These are phyloP conservation scores for Tilapia sparmanii DNA, from an alignment of 2,113 vertebrate genomes.

Conservation along the genomic window DNA sequence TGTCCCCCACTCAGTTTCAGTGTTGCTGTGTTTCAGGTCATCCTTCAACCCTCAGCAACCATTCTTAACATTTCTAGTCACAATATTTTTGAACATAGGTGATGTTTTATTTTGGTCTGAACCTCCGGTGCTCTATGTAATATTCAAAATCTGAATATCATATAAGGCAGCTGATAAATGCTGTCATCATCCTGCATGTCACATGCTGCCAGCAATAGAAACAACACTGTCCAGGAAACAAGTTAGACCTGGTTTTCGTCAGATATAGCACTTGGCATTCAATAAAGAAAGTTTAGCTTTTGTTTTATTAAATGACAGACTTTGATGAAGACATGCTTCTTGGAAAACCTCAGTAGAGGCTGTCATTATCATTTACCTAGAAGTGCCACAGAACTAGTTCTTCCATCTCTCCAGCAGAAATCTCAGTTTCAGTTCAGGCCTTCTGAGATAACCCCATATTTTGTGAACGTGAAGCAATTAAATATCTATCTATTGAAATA, in stretches of 20 bases:
- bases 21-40: not conserved
- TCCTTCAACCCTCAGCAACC: not conserved
- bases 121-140: not conserved
- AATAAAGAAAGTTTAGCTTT: not conserved
- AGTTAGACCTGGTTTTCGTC: not conserved
- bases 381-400: not conserved
- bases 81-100: not conserved
- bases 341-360: not conserved
- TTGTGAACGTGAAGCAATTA: not conserved
- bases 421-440: not conserved
- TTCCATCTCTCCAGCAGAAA: not conserved
- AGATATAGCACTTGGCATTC: not conserved
- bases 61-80: not conserved
- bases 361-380: not conserved
- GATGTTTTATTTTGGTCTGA: not conserved
- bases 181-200: not conserved
- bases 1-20: accelerated
- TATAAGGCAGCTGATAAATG: not conserved
- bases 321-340: not conserved
- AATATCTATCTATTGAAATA: not conserved
- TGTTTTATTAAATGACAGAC: not conserved
- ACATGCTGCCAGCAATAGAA: not conserved
- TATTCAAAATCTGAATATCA: not conserved
- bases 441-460: not conserved
- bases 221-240: not conserved